phyloP scores from a whole-genome alignment of 2,888 invertebrate species.

The Dolichopus griseipennis region DNA sequence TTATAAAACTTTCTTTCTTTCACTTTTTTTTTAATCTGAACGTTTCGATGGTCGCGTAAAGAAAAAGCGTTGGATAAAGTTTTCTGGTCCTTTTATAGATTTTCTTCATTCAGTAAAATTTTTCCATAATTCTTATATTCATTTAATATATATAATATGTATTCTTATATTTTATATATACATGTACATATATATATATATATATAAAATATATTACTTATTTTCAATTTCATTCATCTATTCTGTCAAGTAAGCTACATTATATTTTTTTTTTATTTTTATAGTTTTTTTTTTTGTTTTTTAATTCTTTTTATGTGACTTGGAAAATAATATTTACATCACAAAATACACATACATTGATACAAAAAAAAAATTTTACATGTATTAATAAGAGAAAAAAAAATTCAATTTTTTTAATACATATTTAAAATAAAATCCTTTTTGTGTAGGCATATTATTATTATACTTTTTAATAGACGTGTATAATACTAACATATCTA shows the following conservation, averaged over 20 bases:
- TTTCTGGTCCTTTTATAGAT: constrained; percentile 6
- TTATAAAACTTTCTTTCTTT: background rate
- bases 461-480: too few relatives aligned
- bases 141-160: too few relatives aligned
- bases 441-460: too few relatives aligned
- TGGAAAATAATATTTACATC: too few relatives aligned
- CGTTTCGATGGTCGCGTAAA: constrained; percentile 1
- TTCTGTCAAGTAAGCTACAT: background rate
- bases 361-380: too few relatives aligned
- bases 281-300: background rate
- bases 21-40: background rate
- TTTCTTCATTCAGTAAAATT: background rate
- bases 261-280: background rate
- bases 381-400: too few relatives aligned
- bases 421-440: too few relatives aligned
- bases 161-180: background rate
- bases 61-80: constrained; percentile 4
- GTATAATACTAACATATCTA: too few relatives aligned
- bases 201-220: background rate
- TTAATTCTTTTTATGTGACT: too few relatives aligned
- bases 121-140: background rate
- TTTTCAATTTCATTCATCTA: constrained; percentile 3
- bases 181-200: background rate
- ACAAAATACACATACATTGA: too few relatives aligned
- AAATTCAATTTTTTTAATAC: too few relatives aligned